Base-by-base conservation (phyloP, 2,113 vertebrate species). In the Lipotes vexillifer region DNA sequence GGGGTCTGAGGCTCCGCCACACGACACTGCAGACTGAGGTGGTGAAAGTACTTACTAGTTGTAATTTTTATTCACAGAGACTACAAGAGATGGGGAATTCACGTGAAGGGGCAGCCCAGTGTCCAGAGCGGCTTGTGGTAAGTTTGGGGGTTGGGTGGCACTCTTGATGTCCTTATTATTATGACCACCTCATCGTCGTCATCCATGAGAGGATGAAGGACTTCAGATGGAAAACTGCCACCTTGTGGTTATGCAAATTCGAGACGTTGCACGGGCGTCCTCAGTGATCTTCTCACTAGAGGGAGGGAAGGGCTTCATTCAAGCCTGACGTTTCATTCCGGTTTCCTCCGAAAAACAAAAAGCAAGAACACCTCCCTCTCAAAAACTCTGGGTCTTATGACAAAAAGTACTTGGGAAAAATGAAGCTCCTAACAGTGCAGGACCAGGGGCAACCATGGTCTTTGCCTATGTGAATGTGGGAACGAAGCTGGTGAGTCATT, bases 231-330 rank as follows among this genome's bases (percentile, higher is more conserved):
- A 92, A 88, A 92, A 65, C 75, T 63, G 89, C 82, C 78, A 59
- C 72, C 81, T 90, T 46, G 65, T 88, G 87, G 69, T 82, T 92
- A 72, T 95, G 86, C 46, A 93, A 80, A 96, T 94, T 29, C 57
- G 65, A 81, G 95, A 12, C 25, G 65, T 17, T 10, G 17, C 33
- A 74, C 3, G 15, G 44, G 81, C n/a, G 7, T 65, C 68, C 18
- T 75, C 11, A 85, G 75, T 49, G 57, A 82, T 59, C 74, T 92
- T 82, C 89, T 86, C 44, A 92, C 33, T 69, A 82, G 80, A 75
- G 46, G 33, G 57, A 94, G 52, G 41, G 80, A 49, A 85, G 66
- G 57, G 71, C 74, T 46, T 59, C 49, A 25, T 41, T 93, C 38
- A 27, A 29, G 29, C 66, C 21, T 63, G 46, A 86, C 49, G 59